Evolutionary conservation across 2,113 vertebrate species (phyloP), one percentile per base, ranked within the genome.

Genomic region (Sminthopsis crassicaudata): DNA sequence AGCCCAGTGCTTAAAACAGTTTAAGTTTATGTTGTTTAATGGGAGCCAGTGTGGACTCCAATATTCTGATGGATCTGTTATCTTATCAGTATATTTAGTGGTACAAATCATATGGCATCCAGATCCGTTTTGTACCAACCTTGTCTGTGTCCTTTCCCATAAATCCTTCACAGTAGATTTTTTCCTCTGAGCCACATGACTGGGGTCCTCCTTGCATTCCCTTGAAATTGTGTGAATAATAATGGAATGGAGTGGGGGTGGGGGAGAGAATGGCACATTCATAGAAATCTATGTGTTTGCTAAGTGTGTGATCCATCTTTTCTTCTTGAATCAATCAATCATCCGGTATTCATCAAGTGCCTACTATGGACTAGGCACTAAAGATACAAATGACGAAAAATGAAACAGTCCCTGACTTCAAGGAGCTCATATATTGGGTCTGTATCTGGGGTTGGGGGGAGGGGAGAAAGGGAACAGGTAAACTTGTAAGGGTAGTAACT

Each of bases 1-100:
- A 96, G 92, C 90, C 92, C 90, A 42, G 46, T 89, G 50, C 76
- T 16, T 91, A 91, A 54, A 55, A 95, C 50, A 51, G 50, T 51
- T 9, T 51, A 91, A 95, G 90, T 48, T 26, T 46, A 27, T 53
- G 22, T 50, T 89, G 76, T 88, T 46, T 84, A 10, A 25, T 27
- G n/a, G 89, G 93, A 91, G 53, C 42, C 94, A 84, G 89, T 46
- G 14, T 24, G 60, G 90, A 27, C 92, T 84, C 95, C n/a, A 84
- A 23, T 84, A 84, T 42, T 76, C 67, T 76, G 67, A 76, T 76
- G 36, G 16, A 84, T 76, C 14, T n/a, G 67, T n/a, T 16, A 76
- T 76, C 14, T 76, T 36, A 76, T 76, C 67, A n/a, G 67, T 76
- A n/a, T 76, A 5, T 76, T n/a, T 6, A 76, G n/a, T 84, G 67